These are phyloP conservation scores for Drosophila suzukii DNA, from an alignment of 1,140 invertebrate genomes.

Conservation along the genomic window DNA sequence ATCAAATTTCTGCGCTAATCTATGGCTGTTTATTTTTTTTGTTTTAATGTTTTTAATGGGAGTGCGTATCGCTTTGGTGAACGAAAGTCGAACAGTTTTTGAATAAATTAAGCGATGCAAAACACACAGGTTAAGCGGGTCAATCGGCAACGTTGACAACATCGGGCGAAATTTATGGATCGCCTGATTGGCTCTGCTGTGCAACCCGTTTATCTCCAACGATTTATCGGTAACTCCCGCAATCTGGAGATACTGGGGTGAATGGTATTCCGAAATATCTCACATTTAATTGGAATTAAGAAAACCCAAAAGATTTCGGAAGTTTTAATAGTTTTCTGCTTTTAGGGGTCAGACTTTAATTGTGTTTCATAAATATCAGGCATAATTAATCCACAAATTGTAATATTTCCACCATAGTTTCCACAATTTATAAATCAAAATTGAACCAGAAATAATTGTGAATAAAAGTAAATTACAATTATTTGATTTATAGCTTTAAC, in stretches of 20 bases:
- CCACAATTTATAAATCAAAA: too few species aligned
- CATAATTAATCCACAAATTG: too few species aligned
- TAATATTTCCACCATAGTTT: too few species aligned
- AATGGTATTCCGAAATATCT: slow-evolving; percentile 3
- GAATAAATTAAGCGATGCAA: slow-evolving; percentile 39
- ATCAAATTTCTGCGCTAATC: slow-evolving; percentile 41
- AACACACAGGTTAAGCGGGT: slow-evolving; percentile 16
- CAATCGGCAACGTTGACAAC: slow-evolving; percentile 17
- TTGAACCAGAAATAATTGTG: too few species aligned
- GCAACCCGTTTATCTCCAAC: slow-evolving; percentile 10
- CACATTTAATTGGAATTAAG: background rate
- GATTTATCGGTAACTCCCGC: slow-evolving; percentile 7
- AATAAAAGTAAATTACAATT: too few species aligned
- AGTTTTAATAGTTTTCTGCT: background rate
- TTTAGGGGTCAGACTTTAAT: too few species aligned
- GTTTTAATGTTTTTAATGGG: slow-evolving; percentile 3
- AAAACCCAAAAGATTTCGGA: background rate
- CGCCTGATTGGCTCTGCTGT: slow-evolving; percentile 13
- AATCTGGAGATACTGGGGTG: background rate
- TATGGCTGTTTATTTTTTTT: background rate
- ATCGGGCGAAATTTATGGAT: slow-evolving; percentile 7
- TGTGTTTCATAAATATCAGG: too few species aligned
- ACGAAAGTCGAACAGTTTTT: slow-evolving; percentile 55
- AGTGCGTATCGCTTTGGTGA: slow-evolving; percentile 1
- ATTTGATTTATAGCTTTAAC: too few species aligned